Base-by-base conservation (phyloP, 2,797 vertebrate species). In the Botia kubotai region DNA sequence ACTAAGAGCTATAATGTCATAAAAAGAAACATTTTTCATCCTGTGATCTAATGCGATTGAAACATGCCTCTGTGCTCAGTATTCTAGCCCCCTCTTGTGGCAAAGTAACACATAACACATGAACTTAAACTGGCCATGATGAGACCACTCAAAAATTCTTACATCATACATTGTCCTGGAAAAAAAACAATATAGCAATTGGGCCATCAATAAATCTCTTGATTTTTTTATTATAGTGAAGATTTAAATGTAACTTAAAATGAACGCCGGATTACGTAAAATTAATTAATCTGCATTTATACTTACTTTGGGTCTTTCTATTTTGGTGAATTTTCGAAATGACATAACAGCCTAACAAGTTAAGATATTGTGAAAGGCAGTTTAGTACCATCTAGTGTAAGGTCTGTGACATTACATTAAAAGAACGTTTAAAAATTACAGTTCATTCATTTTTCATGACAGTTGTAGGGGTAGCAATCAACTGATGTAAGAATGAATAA, bases 31-130 rank as follows among this genome's bases (percentile, higher is more conserved):
- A 36, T 6, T 7, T 33, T 21, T 60, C 12, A 46, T 46, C 39
- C 21, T 60, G 36, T 33, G 12, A 60, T 70, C 66, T 70, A 48
- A 21, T 29, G 2, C 33, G 19, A 58, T 21, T 7, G 19, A 58
- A 60, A 29, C n/a, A 33, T 23, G 33, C 4, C 26, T 52, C 23
- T 23, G 4, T 23, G 74, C 57, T 72, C 2, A 67, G 67, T 72
- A 63, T 70, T 87, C 29, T 74, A 72, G 77, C 80, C 57, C 39
- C 84, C 80, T 87, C 86, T 85, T 81, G 86, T 85, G 86, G 84
- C 26, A 65, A 14, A 46, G 33, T 39, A 80, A 58, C 6, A 50
- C 23, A 26, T 26, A 48, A 77, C 13, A 36, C 16, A 21, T 67
- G 53, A 75, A 71, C 46, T 21, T 7, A 79, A 70, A 58, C 63